Evolutionary conservation across 92 coral and sea anemone genomes (phyloP).

Genomic region (Metridium senile): DNA sequence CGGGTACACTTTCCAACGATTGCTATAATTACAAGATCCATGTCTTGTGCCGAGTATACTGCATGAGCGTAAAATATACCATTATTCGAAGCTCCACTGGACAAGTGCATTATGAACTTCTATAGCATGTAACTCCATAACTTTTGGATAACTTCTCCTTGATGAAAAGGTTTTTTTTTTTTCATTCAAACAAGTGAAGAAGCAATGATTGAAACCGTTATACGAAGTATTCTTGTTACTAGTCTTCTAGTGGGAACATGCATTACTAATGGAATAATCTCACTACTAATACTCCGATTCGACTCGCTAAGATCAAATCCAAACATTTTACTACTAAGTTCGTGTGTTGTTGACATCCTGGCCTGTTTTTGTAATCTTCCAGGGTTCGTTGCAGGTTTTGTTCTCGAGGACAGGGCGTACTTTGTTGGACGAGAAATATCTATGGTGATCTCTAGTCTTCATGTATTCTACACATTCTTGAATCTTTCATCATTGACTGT

Average conservation of each 20-base stretch:
- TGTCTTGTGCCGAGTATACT: too few species aligned
- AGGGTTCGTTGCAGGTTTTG: not conserved
- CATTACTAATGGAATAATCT: not conserved
- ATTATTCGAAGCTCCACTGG: too few species aligned
- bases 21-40: too few species aligned
- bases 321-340: conserved; percentile 2
- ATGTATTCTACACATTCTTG: not conserved
- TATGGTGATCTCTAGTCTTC: not conserved
- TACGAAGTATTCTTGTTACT: too few species aligned
- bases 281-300: not conserved
- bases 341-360: conserved; percentile 9
- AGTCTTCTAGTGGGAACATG: not conserved
- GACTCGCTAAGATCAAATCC: conserved; percentile 5
- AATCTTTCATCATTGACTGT: conserved; percentile 12
- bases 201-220: too few species aligned
- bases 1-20: too few species aligned
- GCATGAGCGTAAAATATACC: too few species aligned
- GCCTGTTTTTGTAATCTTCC: conserved; percentile 12
- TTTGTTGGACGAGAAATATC: conserved; percentile 15
- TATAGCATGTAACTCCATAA: too few species aligned
- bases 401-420: not conserved
- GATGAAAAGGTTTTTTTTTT: too few species aligned
- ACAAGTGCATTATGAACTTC: too few species aligned
- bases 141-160: too few species aligned
- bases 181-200: too few species aligned